A percentile compares a stretch with the other conserved stretches of the same genome.
Evolutionary conservation across 2,888 invertebrate species (phyloP).

Genomic region (Ptilodon capucinus): DNA sequence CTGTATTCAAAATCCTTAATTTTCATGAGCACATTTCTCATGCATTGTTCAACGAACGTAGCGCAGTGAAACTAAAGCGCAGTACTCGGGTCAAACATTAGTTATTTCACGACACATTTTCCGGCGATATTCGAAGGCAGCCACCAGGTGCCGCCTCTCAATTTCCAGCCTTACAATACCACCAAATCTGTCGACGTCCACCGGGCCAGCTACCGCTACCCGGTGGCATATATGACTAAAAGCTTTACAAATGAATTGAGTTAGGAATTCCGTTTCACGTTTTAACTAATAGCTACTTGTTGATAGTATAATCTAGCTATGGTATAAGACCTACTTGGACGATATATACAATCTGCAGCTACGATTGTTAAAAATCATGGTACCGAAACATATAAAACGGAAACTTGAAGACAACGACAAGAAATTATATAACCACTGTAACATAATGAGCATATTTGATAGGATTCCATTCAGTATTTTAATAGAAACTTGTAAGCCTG

Average conservation of each 20-base stretch:
- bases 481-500: too few species aligned
- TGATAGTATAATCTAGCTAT: too few species aligned
- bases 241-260: neutral
- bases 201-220: slow-evolving; percentile 14
- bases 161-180: slow-evolving; percentile 56
- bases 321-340: too few species aligned
- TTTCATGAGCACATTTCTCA: neutral
- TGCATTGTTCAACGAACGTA: neutral
- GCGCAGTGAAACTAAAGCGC: neutral
- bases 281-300: too few species aligned
- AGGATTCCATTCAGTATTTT: too few species aligned
- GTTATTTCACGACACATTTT: slow-evolving; percentile 12
- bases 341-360: too few species aligned
- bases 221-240: neutral
- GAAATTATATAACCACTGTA: too few species aligned
- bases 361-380: too few species aligned
- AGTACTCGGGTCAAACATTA: neutral
- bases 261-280: neutral
- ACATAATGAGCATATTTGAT: too few species aligned
- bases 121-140: slow-evolving; percentile 23
- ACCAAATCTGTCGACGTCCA: slow-evolving; percentile 69
- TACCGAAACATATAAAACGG: too few species aligned
- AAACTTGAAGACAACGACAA: too few species aligned
- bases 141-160: slow-evolving; percentile 55
- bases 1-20: neutral